Evolutionary conservation across 2,888 invertebrate genomes (phyloP).

Genomic region (Diplolepis rosae): DNA sequence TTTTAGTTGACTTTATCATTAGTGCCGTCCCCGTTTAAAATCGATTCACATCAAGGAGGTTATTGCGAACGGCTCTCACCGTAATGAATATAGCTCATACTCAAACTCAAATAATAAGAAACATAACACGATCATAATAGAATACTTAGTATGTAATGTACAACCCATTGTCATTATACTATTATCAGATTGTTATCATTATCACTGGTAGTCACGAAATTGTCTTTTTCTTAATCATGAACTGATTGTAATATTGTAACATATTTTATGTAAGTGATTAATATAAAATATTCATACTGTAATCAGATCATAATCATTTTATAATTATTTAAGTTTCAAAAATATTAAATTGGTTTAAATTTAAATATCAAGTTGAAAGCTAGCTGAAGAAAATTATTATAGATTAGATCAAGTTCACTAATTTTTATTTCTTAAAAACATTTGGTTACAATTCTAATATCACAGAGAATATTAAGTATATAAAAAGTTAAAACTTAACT

Average conservation of each 20-base stretch:
- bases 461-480: background rate
- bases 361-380: no score
- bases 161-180: constrained; percentile 64
- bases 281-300: constrained; percentile 66
- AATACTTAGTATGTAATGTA: constrained; percentile 62
- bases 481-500: background rate
- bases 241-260: constrained; percentile 72
- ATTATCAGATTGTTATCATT: constrained; percentile 67
- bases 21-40: constrained; percentile 30
- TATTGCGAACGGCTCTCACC: constrained; percentile 60
- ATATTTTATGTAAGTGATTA: constrained; percentile 72
- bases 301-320: background rate
- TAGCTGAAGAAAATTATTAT: no score
- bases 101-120: constrained; percentile 58
- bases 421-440: background rate
- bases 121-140: constrained; percentile 60
- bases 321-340: background rate
- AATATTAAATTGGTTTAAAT: background rate
- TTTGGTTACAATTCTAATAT: background rate
- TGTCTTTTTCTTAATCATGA: constrained; percentile 67
- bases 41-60: constrained; percentile 32
- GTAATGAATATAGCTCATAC: constrained; percentile 61
- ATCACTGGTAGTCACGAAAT: constrained; percentile 65
- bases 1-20: constrained; percentile 21
- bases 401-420: no score